A percentile compares a stretch with the other conserved stretches of the same genome.
Evolutionary conservation across 2,113 vertebrate species (phyloP).

Genomic region (Eudyptes chrysolophus): DNA sequence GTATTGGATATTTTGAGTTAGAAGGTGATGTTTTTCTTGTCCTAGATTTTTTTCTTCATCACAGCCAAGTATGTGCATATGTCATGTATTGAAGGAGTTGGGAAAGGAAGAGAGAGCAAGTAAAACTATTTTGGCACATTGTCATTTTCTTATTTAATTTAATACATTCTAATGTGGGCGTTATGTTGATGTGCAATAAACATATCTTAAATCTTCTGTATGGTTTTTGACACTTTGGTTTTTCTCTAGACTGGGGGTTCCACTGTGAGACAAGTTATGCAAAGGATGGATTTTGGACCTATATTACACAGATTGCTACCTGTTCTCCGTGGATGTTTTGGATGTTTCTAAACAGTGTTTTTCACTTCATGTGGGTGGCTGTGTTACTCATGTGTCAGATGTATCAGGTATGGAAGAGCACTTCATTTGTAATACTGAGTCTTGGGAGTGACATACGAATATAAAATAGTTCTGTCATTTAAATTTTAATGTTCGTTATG

Average conservation of each 20-base stretch:
- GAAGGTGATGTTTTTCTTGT: background rate
- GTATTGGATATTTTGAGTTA: background rate
- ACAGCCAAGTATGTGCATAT: background rate
- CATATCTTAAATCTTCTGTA: background rate
- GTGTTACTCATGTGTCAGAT: conserved; percentile 99
- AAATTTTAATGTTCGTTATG: background rate
- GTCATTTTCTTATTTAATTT: background rate
- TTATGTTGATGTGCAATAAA: background rate
- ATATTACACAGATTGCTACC: conserved; percentile 94
- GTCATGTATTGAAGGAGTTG: background rate
- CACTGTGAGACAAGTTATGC: conserved; percentile 93
- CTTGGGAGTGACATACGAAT: background rate
- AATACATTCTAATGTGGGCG: background rate
- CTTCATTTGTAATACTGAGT: background rate
- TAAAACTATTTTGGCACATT: background rate
- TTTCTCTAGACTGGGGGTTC: conserved; percentile 89
- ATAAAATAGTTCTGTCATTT: background rate
- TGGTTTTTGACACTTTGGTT: background rate
- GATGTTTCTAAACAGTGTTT: conserved; percentile 99
- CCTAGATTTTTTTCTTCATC: background rate
- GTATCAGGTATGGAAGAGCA: conserved; percentile 87
- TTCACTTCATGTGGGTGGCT: conserved; percentile 99
- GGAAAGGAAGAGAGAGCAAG: background rate
- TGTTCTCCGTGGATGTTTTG: conserved; percentile 99
- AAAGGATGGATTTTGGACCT: conserved; percentile 97